Base-by-base conservation (phyloP, 2,113 vertebrate genomes). In the Mugil cephalus region DNA sequence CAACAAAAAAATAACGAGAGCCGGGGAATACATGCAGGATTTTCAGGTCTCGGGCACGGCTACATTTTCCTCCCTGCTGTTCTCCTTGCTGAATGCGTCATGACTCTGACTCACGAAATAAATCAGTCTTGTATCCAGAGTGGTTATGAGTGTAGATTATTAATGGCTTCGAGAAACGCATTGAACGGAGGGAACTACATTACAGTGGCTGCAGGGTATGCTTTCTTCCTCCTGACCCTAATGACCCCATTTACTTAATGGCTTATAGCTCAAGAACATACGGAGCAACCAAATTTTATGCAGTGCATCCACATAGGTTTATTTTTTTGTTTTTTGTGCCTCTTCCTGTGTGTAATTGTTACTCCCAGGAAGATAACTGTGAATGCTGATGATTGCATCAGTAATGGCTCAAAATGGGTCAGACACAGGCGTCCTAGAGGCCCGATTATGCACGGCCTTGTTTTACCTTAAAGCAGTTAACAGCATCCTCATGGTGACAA, bases 141-240 rank as follows among this genome's bases (percentile, higher is more conserved):
- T 68, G 81, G 54, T 55, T 77, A 79, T 77, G 61, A 59, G 53
- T 53, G 64, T 56, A 46, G 74, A 79, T 86, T 87, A 84, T 85
- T 79, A 74, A 91, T 86, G 64, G 35, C 10, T 77, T 63, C 56
- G 9, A 83, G 68, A 77, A 46, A 60, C 51, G 69, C 55, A 60
- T 53, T 36, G 34, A 78, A 50, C 12, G 10, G n/a, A 79, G 36
- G 60, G 18, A 75, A 80, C 38, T 43, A 42, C 34, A 59, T 59
- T 63, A 80, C 50, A 61, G 38, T 65, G 39, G 36, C 79, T 84
- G 51, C 18, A 45, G 60, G 69, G n/a, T 56, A 54, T 51, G 15
- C 8, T 13, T 39, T 64, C 48, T 69, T 69, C 55, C 40, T 61
- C 18, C 55, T 59, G 45, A 87, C 74, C 62, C 42, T 14, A 80